phyloP scores from a whole-genome alignment of 2,797 vertebrate species.

The Aotus griseimembra region DNA sequence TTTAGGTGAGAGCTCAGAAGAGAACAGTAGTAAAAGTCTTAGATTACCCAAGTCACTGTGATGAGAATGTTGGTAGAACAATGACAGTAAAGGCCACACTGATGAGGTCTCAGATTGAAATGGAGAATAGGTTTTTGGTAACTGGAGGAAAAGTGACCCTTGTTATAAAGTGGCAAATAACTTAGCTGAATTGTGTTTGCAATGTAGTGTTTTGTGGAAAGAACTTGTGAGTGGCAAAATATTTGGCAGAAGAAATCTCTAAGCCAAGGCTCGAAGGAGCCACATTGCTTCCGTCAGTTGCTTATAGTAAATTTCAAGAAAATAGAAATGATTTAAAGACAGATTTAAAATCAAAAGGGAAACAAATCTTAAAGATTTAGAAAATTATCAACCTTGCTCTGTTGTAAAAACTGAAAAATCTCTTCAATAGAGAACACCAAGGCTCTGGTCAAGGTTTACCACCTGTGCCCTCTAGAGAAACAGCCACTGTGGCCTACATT shows the following conservation, averaged over 20 bases:
- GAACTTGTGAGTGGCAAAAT: neutral
- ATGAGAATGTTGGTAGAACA: neutral
- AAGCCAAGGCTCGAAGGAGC: neutral
- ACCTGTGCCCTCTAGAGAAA: neutral
- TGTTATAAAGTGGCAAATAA: neutral
- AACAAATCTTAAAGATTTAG: neutral
- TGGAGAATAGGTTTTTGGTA: neutral
- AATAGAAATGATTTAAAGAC: neutral
- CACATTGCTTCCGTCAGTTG: neutral
- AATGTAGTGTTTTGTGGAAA: neutral
- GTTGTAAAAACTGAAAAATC: neutral
- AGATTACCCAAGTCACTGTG: neutral
- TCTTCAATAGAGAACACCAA: neutral
- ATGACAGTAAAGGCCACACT: neutral
- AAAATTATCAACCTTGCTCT: fast-evolving
- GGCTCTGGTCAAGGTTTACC: neutral
- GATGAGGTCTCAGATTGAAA: neutral
- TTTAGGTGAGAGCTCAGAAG: neutral
- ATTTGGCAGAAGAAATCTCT: neutral
- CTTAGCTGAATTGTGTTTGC: neutral
- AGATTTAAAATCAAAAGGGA: neutral
- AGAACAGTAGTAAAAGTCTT: neutral
- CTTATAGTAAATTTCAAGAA: neutral
- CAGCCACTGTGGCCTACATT: no score
- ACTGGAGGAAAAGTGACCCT: no score